Percentiles rank a stretch among this genome's conserved stretches.
Evolutionary conservation across 1,140 invertebrate species (phyloP).

Genomic region (Ephestia elutella): DNA sequence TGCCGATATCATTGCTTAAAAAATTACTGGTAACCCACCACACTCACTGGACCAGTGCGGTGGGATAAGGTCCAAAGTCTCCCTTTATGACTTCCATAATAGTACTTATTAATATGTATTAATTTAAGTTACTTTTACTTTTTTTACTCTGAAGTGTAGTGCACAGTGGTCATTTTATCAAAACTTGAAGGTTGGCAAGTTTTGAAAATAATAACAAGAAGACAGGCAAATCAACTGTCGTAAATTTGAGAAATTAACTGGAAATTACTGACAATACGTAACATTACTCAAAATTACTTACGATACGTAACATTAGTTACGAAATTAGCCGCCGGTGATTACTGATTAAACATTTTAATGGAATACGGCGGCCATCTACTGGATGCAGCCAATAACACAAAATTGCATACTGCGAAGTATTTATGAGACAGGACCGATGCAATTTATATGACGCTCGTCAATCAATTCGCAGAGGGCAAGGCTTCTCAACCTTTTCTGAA

Average conservation of each 20-base stretch:
- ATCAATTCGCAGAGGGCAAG: not conserved
- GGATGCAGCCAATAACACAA: not conserved
- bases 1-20: too few species aligned
- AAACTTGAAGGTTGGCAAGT: too few species aligned
- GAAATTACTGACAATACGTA: not conserved
- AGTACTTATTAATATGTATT: too few species aligned
- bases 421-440: not conserved
- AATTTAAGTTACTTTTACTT: too few species aligned
- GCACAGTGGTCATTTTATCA: too few species aligned
- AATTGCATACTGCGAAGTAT: slow-evolving; percentile 3
- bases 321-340: slow-evolving; percentile 1
- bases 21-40: too few species aligned
- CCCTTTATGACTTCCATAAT: too few species aligned
- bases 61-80: too few species aligned
- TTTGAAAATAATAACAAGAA: too few species aligned
- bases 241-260: not conserved
- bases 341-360: slow-evolving; percentile 5
- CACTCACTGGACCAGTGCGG: too few species aligned
- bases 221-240: not conserved
- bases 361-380: not conserved
- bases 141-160: too few species aligned
- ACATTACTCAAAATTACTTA: not conserved
- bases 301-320: slow-evolving; percentile 1
- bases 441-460: slow-evolving; percentile 5
- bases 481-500: not conserved